A percentile compares a stretch with the other conserved stretches of the same genome.
phyloP scores from a whole-genome alignment of 2,797 vertebrate genomes.

The Peromyscus aztecus region DNA sequence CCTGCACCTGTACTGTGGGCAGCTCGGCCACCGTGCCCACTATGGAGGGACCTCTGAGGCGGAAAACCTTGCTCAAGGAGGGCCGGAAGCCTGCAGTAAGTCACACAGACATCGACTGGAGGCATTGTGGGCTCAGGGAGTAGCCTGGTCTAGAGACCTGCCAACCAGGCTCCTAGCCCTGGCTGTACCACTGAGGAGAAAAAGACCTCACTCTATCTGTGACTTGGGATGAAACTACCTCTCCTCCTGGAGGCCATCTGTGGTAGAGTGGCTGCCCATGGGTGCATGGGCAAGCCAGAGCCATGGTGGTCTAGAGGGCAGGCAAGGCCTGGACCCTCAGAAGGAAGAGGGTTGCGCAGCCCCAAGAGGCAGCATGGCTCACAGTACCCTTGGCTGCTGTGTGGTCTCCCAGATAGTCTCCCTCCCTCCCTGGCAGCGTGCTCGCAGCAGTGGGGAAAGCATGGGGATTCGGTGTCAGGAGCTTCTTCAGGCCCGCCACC shows the following conservation, averaged over 20 bases:
- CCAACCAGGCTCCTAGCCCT: neutral
- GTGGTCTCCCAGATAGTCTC: neutral
- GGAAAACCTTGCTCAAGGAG: conserved; percentile 96
- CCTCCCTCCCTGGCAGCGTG: neutral
- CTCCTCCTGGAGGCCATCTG: neutral
- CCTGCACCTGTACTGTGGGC: conserved; percentile 91
- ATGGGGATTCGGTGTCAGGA: neutral
- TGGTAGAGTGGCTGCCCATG: neutral
- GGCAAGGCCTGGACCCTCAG: neutral
- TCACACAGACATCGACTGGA: rapidly evolving
- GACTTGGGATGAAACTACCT: neutral
- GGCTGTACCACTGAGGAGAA: neutral
- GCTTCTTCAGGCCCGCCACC: neutral
- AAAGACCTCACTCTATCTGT: neutral
- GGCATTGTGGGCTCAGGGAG: neutral
- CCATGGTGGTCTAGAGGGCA: neutral
- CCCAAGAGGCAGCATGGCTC: neutral
- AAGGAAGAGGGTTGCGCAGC: neutral
- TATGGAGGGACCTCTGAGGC: conserved; percentile 94
- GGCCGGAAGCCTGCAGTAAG: conserved; percentile 96
- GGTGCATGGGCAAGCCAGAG: too few species aligned
- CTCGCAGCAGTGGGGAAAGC: neutral
- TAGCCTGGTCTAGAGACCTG: neutral
- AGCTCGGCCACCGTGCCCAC: conserved; percentile 90
- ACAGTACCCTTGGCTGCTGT: rapidly evolving